phyloP scores from a whole-genome alignment of 2,888 invertebrate species.

The Ametastegia equiseti region DNA sequence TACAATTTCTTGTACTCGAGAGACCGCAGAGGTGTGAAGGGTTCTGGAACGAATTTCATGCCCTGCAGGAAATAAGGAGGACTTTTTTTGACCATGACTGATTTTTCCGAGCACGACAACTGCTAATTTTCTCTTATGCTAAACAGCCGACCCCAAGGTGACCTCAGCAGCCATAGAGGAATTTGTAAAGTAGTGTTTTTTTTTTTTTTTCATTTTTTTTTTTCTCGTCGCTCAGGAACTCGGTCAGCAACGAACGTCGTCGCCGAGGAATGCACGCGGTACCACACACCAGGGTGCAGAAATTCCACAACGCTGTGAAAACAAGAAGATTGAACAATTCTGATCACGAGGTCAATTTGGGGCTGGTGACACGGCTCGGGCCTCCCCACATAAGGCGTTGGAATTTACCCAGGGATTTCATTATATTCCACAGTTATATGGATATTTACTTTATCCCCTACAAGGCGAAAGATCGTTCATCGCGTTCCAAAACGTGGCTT shows the following conservation, averaged over 20 bases:
- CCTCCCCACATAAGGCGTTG: not conserved
- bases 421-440: not conserved
- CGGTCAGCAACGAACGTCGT: slow-evolving; percentile 15
- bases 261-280: slow-evolving; percentile 26
- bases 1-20: no score
- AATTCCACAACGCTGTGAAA: slow-evolving; percentile 31
- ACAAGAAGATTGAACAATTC: slow-evolving; percentile 31
- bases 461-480: no score
- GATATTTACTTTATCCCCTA: not conserved
- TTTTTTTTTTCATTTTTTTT: slow-evolving; percentile 8
- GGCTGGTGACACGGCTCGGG: not conserved
- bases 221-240: not conserved
- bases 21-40: no score
- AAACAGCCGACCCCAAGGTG: not conserved
- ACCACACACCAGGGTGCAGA: not conserved
- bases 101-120: no score
- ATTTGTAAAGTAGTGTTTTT: slow-evolving; percentile 22
- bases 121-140: no score
- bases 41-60: no score
- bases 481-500: no score
- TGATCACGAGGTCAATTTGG: slow-evolving; percentile 37
- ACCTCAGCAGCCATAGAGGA: not conserved
- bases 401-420: not conserved
- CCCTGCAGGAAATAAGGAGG: no score
- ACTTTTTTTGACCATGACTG: no score